These are phyloP conservation scores for Pteria penguin DNA, from an alignment of 2,888 invertebrate species.

Conservation along the genomic window DNA sequence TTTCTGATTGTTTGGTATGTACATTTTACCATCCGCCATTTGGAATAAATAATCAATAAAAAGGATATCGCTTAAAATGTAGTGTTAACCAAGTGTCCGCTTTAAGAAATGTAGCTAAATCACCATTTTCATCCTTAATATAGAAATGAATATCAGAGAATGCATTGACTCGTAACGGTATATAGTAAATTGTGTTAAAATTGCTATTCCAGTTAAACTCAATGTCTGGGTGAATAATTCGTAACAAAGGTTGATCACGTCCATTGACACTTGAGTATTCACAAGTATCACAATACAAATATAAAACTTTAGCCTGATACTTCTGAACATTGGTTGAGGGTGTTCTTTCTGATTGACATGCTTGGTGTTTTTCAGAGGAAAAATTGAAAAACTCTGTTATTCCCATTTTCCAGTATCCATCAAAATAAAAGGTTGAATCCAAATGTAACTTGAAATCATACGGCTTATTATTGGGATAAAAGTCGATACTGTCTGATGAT, in stretches of 20 bases:
- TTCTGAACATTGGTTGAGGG: neutral
- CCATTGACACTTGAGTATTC: neutral
- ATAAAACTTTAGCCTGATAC: neutral
- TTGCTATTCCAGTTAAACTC: neutral
- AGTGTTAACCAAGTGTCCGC: slow-evolving; percentile 9
- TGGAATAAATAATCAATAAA: neutral
- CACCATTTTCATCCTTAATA: neutral
- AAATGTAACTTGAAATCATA: slow-evolving; percentile 9
- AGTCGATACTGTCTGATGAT: neutral
- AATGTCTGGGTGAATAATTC: neutral
- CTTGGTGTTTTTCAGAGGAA: neutral
- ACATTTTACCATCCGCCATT: neutral
- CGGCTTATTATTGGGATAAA: slow-evolving; percentile 11
- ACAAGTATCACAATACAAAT: slow-evolving; percentile 1
- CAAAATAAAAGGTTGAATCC: neutral
- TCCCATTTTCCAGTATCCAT: slow-evolving; percentile 12
- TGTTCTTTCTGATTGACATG: neutral
- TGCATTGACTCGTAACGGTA: neutral
- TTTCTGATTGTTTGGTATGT: neutral
- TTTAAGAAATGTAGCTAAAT: slow-evolving; percentile 16
- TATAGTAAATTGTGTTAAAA: neutral
- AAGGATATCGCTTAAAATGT: slow-evolving; percentile 27
- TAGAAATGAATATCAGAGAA: slow-evolving; percentile 18
- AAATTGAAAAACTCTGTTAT: slow-evolving; percentile 4
- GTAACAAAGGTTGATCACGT: neutral